These are phyloP conservation scores for Salpingus planirostris DNA, from an alignment of 2,888 invertebrate species.

Conservation along the genomic window DNA sequence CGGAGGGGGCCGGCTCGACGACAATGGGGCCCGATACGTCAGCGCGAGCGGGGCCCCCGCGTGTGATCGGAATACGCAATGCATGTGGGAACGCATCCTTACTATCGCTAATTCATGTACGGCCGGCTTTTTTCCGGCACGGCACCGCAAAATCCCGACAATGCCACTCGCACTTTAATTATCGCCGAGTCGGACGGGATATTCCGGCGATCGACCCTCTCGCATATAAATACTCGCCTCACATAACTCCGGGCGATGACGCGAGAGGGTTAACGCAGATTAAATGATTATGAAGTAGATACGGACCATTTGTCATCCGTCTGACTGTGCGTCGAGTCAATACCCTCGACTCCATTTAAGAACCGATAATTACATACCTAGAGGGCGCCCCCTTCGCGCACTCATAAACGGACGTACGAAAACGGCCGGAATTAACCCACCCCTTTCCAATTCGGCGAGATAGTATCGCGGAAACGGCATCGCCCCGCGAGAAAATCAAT, in stretches of 20 bases:
- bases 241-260: slow-evolving; percentile 35
- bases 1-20: too few species aligned
- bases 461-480: too few species aligned
- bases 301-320: slow-evolving; percentile 41
- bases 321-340: slow-evolving; percentile 15
- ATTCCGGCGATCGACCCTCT: slow-evolving; percentile 20
- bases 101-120: slow-evolving; percentile 34
- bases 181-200: too few species aligned
- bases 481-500: too few species aligned
- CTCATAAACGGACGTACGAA: too few species aligned
- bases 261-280: slow-evolving; percentile 43
- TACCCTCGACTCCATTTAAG: slow-evolving; percentile 7
- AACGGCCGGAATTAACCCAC: too few species aligned
- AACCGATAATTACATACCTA: slow-evolving; percentile 13
- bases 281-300: slow-evolving; percentile 43
- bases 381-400: too few species aligned
- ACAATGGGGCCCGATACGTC: background rate
- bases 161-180: too few species aligned
- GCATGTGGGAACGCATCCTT: slow-evolving; percentile 38
- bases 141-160: too few species aligned
- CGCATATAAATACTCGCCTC: too few species aligned
- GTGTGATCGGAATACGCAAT: slow-evolving; percentile 38
- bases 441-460: too few species aligned
- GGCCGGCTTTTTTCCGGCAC: slow-evolving; percentile 7
- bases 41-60: slow-evolving; percentile 3